These are phyloP conservation scores for Amblyraja radiata DNA, from an alignment of 2,797 vertebrate species.

Conservation along the genomic window DNA sequence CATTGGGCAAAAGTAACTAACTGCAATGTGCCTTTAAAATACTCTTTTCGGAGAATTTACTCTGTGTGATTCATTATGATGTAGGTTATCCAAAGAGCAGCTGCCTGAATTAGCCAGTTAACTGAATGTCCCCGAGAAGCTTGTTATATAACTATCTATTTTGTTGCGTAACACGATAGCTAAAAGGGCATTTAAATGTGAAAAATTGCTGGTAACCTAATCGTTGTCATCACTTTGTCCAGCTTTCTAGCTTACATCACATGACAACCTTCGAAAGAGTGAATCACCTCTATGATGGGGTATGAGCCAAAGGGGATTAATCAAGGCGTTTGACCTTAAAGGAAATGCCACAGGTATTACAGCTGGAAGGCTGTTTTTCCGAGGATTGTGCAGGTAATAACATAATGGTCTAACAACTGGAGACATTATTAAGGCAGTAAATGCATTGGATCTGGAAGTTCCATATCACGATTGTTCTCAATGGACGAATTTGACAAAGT, in stretches of 20 bases:
- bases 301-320: background rate
- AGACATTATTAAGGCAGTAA: background rate
- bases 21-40: background rate
- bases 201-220: constrained; percentile 12
- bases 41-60: background rate
- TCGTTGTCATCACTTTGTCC: background rate
- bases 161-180: background rate
- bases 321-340: constrained; percentile 1
- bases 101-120: constrained; percentile 10
- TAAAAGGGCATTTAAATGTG: background rate
- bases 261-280: background rate
- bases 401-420: background rate
- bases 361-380: background rate
- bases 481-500: background rate
- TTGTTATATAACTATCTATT: background rate
- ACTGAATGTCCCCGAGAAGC: background rate
- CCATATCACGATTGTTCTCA: background rate
- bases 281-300: background rate
- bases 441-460: background rate
- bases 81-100: background rate
- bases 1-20: background rate
- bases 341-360: background rate
- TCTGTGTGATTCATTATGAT: background rate
- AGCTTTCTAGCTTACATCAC: background rate
- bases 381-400: background rate